Base-by-base conservation (phyloP, 2,797 vertebrate genomes). In the Rousettus madagascariensis region DNA sequence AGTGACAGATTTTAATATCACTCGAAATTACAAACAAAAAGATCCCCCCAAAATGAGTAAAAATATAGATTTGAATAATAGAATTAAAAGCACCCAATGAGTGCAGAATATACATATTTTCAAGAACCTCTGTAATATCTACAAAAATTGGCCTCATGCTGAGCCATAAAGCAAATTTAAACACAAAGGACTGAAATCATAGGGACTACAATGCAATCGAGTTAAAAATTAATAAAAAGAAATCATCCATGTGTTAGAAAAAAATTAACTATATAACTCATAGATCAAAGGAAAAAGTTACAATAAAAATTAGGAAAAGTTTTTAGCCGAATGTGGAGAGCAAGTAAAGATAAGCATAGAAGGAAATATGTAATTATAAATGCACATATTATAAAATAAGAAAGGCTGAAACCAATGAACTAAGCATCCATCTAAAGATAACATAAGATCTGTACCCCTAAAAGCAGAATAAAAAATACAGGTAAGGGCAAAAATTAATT, bases 11-110 rank as follows among this genome's bases (percentile, higher is more conserved):
- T 77, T 57, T 51, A 78, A 79, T 9, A 65, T 71, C 20, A 77
- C 20, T 84, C 51, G 78, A 91, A 83, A 82, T 75, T 90, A 68
- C 4, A 38, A 66, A 91, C 12, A 66, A 87, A 83, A 89, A 80
- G 30, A 82, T 15, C 33, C 30, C 15, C 33, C 9, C 26, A 55
- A 26, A 49, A 41, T 90, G 26, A 63, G 30, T 78, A 59, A 85
- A 92, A 83, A 61, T 59, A 59, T 16, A 84, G 28, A 72, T 72
- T 66, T 88, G 71, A 75, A 51, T 38, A 75, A 65, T 43, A 83
- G 12, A n/a, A 86, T 72, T 72, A 90, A 57, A 6, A 80, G 65
- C 36, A 80, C 8, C 9, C 20, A 66, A 75, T 59, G 57, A 55
- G 12, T 83, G 33, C 9, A 68, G 41, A 61, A 75, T 20, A 83